Base-by-base conservation (phyloP, 2,888 invertebrate genomes). In the Chymomyza procnemis region DNA sequence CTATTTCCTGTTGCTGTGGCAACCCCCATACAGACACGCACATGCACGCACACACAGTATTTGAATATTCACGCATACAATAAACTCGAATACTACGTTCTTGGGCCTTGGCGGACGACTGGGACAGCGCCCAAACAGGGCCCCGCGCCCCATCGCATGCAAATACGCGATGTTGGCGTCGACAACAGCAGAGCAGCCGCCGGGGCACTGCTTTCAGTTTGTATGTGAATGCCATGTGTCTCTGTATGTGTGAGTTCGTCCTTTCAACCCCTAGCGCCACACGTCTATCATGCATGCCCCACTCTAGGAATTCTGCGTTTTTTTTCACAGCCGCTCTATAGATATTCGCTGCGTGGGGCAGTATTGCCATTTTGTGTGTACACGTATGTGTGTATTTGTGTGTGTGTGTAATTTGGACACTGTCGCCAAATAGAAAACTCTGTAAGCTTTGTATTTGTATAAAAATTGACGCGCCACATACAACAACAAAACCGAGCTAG, bases 1-100 rank as follows among this genome's bases (percentile, higher is more conserved):
- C 81, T 80, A 85, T 86, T 79, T 89, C 78, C 78, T 86, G 87
- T 88, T 89, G 86, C 89, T 85, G 88, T 80, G 88, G 89, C 88
- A 89, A 88, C 89, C 87, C 88, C 77, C 75, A 78, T 58, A 76
- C 63, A 71, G 52, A 69, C 71, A 64, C 55, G 46, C 69, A 67
- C 62, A 64, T 62, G 65, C 67, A 67, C 50, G 54, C 46, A 58
- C 57, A 61, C 46, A 65, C 73, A 76, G 71, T 71, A 77, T 85
- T 83, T 86, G 84, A 87, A 85, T 85, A 85, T 87, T 78, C 85
- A 87, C 85, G 84, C 84, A 81, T 76, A 83, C 85, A 85, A 87
- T 85, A 85, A 85, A 85, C 85, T 83, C 71, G 69, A 75, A 79
- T 79, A 75, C 73, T 75, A 78, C 69, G 55, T 47, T 66, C 61